Evolutionary conservation across 2,797 vertebrate species (phyloP).

Genomic region (Myotis vivesi): DNA sequence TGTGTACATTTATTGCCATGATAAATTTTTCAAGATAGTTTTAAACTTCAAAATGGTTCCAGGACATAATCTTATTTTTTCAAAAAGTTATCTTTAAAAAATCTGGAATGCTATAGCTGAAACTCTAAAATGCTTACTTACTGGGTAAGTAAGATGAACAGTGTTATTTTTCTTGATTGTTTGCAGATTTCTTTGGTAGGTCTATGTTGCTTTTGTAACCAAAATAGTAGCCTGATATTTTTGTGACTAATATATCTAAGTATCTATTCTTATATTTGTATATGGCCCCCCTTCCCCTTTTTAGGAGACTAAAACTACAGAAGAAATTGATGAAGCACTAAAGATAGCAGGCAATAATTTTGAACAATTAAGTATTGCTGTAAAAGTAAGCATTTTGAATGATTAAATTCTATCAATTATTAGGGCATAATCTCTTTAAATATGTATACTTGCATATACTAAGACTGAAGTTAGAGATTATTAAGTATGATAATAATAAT

Average conservation of each 20-base stretch:
- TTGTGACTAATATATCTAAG: slow-evolving; percentile 11
- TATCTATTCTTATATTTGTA: slow-evolving; percentile 49
- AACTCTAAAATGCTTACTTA: slow-evolving; percentile 34
- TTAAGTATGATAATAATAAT: not conserved
- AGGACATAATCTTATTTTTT: not conserved
- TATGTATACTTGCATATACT: not conserved
- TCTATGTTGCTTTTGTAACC: slow-evolving; percentile 42
- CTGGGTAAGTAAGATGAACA: not conserved
- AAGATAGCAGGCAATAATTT: slow-evolving; percentile 76
- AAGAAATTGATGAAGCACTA: slow-evolving; percentile 82
- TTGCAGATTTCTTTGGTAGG: not conserved
- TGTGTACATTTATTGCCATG: slow-evolving; percentile 13
- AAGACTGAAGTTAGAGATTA: slow-evolving; percentile 13
- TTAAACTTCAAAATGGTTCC: slow-evolving; percentile 15
- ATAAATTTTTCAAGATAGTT: slow-evolving; percentile 34
- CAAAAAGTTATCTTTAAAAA: not conserved
- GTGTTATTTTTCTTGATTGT: slow-evolving; percentile 29
- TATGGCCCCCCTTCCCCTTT: slow-evolving; percentile 41
- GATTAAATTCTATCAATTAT: slow-evolving; percentile 42
- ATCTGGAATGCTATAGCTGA: not conserved
- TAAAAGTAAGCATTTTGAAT: slow-evolving; percentile 78
- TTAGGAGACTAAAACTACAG: slow-evolving; percentile 74
- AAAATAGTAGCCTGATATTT: slow-evolving; percentile 39
- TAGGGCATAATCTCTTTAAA: not conserved
- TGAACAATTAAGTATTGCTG: slow-evolving; percentile 70